Conservation (phyloP, 2,113 vertebrate genomes). For the Bambusicola thoracicus region DNA sequence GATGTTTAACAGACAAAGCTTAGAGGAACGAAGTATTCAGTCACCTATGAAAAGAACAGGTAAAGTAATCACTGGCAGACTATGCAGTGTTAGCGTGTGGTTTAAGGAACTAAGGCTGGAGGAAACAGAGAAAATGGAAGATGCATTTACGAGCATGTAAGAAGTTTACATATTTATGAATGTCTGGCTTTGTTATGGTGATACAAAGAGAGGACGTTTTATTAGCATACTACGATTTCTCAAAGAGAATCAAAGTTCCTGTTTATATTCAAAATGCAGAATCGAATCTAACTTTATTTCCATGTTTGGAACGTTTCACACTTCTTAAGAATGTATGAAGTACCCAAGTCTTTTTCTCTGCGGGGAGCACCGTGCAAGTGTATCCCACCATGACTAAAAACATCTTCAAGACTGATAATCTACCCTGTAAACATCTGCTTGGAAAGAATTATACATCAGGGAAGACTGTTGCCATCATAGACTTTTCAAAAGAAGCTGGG, state of each 20-base stretch:
- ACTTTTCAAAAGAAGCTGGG: neutral
- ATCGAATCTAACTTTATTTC: neutral
- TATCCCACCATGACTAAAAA: neutral
- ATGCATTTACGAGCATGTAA: neutral
- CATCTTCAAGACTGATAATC: rapidly evolving
- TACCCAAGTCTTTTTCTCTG: neutral
- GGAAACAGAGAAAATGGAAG: neutral
- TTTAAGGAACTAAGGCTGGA: neutral
- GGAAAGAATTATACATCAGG: neutral
- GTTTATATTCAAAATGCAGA: neutral
- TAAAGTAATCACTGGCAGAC: neutral
- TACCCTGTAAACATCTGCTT: neutral
- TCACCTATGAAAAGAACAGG: neutral
- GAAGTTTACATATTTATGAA: neutral
- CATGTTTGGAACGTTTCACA: neutral
- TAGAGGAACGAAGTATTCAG: neutral
- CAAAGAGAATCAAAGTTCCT: neutral
- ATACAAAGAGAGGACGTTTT: neutral
- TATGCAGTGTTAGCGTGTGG: neutral
- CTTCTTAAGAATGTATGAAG: neutral
- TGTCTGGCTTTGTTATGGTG: neutral
- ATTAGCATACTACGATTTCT: neutral
- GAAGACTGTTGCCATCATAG: neutral
- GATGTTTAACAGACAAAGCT: neutral
- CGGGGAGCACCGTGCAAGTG: neutral